Percentiles rank a stretch among this genome's conserved stretches.
phyloP scores from a whole-genome alignment of 2,797 vertebrate species.

The Enoplosus armatus region DNA sequence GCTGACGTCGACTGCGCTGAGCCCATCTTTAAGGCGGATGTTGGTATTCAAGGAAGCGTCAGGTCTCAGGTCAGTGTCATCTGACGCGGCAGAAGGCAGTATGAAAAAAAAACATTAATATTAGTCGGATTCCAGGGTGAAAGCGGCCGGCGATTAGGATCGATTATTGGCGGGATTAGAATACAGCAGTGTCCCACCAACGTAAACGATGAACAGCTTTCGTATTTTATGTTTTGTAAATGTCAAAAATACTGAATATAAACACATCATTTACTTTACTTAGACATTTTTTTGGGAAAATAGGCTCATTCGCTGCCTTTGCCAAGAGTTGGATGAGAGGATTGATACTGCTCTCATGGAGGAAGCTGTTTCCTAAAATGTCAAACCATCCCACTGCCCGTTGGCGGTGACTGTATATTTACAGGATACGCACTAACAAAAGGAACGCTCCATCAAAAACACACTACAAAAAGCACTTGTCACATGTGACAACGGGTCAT shows the following conservation, averaged over 20 bases:
- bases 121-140: too few relatives aligned
- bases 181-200: too few relatives aligned
- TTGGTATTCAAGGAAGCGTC: slow-evolving; percentile 8
- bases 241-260: background rate
- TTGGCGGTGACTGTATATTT: background rate
- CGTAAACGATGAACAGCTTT: too few relatives aligned
- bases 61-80: too few relatives aligned
- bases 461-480: background rate
- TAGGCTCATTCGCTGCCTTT: too few relatives aligned
- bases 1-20: background rate
- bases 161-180: too few relatives aligned
- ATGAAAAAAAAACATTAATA: too few relatives aligned
- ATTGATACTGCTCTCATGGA: background rate
- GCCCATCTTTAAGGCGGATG: background rate
- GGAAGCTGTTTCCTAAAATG: background rate
- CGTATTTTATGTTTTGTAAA: too few relatives aligned
- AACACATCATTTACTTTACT: background rate
- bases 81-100: too few relatives aligned
- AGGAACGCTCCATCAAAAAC: background rate
- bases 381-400: background rate
- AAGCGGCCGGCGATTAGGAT: too few relatives aligned
- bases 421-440: too few relatives aligned
- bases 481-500: background rate
- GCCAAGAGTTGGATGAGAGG: background rate
- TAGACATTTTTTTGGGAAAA: background rate